Base-by-base conservation (phyloP, 2,888 invertebrate genomes). In the Oscheius myriophilus region DNA sequence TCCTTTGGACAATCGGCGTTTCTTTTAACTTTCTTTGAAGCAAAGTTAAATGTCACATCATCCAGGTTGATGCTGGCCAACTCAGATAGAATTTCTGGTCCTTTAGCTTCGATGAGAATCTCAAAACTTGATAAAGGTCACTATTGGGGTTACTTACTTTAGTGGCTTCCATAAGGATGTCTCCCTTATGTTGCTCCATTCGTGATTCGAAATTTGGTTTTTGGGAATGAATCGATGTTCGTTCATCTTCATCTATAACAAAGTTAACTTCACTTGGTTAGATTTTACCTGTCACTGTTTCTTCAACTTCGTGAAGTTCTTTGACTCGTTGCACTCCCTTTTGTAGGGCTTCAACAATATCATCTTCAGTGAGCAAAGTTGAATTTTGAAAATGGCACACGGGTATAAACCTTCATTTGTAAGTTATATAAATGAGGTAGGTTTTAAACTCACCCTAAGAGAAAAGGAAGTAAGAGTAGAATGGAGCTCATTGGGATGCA, bases 141-240 rank as follows among this genome's bases (percentile, higher is more conserved):
- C 11, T 1, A 11, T n/a, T 33, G n/a, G 26, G 11, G 26, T 14
- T 2, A 26, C 18, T 45, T 16, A 62, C 62, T 45, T 49, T 61
- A 18, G 61, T 42, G n/a, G 49, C 33, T 43, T 61, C 61, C 11
- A n/a, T 12, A 16, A 61, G 49, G 16, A 61, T 21, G 43, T 61
- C 61, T 11, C 61, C 61, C 14, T 43, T 21, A 6, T 16, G 41
- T 25, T 61, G 61, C 21, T 42, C 23, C 43, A 42, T 18, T 61
- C 45, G 61, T 9, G 61, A 61, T 14, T 61, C 49, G 21, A 43
- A 12, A 21, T 61, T 61, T n/a, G 61, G 42, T 61, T 61, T 41
- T 43, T 61, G 61, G 9, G 61, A 26, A 14, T 54, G 54, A 16
- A 18, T 23, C n/a, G 6, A 49, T 18, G 49, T 49, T 49, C 49